Base-by-base conservation (phyloP, 2,113 vertebrate genomes). In the Boleophthalmus pectinirostris region DNA sequence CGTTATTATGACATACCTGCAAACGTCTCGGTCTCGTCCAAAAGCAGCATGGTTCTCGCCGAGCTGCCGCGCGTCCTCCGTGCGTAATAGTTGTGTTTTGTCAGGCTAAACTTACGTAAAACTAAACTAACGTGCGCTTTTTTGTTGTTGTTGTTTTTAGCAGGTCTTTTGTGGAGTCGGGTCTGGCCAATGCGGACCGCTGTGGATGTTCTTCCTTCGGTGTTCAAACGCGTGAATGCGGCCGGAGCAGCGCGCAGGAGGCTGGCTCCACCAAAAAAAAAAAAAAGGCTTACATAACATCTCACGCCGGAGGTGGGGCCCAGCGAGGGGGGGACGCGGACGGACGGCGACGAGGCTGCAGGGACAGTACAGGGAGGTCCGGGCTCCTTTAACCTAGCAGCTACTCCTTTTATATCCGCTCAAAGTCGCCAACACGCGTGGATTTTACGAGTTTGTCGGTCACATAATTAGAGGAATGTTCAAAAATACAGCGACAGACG, bases 271-370 rank as follows among this genome's bases (percentile, higher is more conserved):
- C 75, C 88, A 85, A 82, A n/a, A n/a, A n/a, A n/a, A n/a, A n/a
- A n/a, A n/a, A n/a, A n/a, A 84, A 78, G 81, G 86, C 56, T 92
- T 92, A 88, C 89, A 89, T 92, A 92, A 92, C 78, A 77, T 66
- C 70, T 75, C 73, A 82, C 58, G 80, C 81, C 86, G 81, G 70
- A 87, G 82, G 68, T 3, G 75, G 88, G 87, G 85, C 85, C 83
- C 80, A 0, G 49, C 23, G 20, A 1, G 84, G 58, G 88, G 89
- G 85, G 90, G 71, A 68, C 77, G 73, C 9, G 0, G 1, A 87
- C 66, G 6, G 69, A 13, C 45, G 13, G 21, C 23, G 65, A 18
- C n/a, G 7, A 10, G 14, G 3, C 14, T 9, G 15, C 25, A 47
- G 13, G 20, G 51, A 54, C 51, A 0, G 5, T 8, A 54, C 51